phyloP scores from a whole-genome alignment of 2,113 vertebrate genomes.

The Pluvianellus socialis region DNA sequence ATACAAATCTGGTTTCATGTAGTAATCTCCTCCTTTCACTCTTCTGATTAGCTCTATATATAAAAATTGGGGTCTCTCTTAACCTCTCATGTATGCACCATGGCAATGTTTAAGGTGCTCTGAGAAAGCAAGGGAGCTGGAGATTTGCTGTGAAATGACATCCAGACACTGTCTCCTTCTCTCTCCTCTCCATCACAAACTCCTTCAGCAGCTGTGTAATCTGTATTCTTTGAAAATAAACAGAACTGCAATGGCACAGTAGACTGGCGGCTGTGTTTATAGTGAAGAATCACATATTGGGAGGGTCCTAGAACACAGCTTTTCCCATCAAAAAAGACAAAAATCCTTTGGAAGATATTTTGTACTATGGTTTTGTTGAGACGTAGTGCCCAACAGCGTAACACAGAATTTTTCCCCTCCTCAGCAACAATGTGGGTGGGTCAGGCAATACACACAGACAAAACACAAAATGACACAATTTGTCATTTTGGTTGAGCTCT shows the following conservation, averaged over 20 bases:
- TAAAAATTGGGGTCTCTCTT: neutral
- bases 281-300: neutral
- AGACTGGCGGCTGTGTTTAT: neutral
- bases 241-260: neutral
- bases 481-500: neutral
- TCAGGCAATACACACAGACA: neutral
- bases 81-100: neutral
- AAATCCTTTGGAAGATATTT: neutral
- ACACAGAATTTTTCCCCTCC: neutral
- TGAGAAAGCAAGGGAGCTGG: neutral
- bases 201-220: neutral
- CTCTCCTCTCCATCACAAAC: neutral
- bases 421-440: accelerated
- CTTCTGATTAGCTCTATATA: neutral
- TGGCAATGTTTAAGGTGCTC: neutral
- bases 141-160: neutral
- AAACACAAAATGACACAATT: neutral
- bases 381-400: accelerated
- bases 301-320: neutral
- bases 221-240: neutral
- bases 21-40: neutral
- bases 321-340: neutral
- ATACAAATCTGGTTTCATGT: neutral
- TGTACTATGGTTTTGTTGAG: neutral
- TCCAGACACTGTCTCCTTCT: neutral